Base-by-base conservation (phyloP, 2,113 vertebrate species). In the Chauna torquata region DNA sequence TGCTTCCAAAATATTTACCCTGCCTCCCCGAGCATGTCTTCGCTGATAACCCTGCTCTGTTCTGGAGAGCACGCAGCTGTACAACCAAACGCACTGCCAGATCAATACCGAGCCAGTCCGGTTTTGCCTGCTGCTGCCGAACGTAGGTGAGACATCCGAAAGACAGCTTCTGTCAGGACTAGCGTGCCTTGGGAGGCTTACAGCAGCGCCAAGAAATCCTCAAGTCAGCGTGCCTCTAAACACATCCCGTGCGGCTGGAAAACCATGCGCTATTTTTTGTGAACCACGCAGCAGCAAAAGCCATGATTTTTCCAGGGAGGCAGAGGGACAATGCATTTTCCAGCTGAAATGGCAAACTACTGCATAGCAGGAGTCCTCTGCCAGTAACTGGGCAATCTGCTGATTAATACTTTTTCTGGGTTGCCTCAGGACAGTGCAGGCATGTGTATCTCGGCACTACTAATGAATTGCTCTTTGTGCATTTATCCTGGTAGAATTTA, bases 321-420 rank as follows among this genome's bases (percentile, higher is more conserved):
- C 59, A 72, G 44, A 80, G 30, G 40, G 38, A 93, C 85, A 91
- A 86, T 38, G 55, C 38, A 45, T 71, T 95, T 95, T 96, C 90
- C 82, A 94, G 94, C 94, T 96, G 95, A 95, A 91, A 61, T 57
- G 22, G 85, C 90, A 88, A 91, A 95, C 87, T 80, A 34, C 68
- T 42, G 88, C 68, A 66, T 22, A 44, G 27, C 82, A 66, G 86
- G 58, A 95, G 69, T 49, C 83, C 70, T 90, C 94, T 96, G 95
- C 92, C 95, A 96, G 83, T 61, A 93, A 94, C 2, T 45, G 72
- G 80, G 68, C 42, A 86, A 81, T 74, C 80, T 95, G 96, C 93
- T 96, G 96, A 97, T 81, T 77, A 91, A 92, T 58, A 66, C 86
- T 71, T 92, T 95, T 91, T 78, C 80, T 86, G 83, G 91, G 90